These are phyloP conservation scores for Amphiprion ocellaris DNA, from an alignment of 2,113 vertebrate genomes.

Conservation along the genomic window DNA sequence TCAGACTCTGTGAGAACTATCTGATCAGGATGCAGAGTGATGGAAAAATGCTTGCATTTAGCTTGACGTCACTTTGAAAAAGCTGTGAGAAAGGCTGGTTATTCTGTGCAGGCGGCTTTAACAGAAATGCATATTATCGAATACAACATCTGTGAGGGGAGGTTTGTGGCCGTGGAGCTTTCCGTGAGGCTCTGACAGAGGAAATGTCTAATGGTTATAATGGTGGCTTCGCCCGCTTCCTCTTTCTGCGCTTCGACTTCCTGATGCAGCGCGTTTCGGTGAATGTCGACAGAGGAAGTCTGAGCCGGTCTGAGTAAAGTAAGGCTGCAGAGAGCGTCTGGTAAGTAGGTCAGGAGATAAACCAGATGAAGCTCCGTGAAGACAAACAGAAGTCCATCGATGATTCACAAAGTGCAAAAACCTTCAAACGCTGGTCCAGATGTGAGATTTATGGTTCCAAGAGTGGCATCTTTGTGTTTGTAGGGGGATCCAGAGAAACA, in stretches of 20 bases:
- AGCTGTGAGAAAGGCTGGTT: too few relatives aligned
- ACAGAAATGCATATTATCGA: not conserved
- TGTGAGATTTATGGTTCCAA: too few relatives aligned
- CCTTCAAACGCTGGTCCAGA: too few relatives aligned
- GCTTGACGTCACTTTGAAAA: too few relatives aligned
- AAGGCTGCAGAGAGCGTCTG: constrained; percentile 7
- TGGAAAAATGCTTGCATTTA: too few relatives aligned
- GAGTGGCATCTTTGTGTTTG: too few relatives aligned
- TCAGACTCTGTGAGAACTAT: too few relatives aligned
- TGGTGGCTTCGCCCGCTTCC: constrained; percentile 74
- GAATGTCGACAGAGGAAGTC: constrained; percentile 69
- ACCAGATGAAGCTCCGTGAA: not conserved
- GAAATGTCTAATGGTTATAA: constrained; percentile 69
- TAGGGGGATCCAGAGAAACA: too few relatives aligned
- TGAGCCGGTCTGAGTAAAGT: constrained; percentile 31
- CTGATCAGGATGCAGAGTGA: too few relatives aligned
- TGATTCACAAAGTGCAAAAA: too few relatives aligned
- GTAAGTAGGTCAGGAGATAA: constrained; percentile 64
- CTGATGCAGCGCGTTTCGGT: constrained; percentile 45
- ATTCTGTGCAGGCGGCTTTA: too few relatives aligned
- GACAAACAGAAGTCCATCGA: too few relatives aligned
- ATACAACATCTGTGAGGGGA: not conserved
- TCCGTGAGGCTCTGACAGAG: constrained; percentile 57
- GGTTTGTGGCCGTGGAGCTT: constrained; percentile 17
- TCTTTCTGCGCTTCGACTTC: constrained; percentile 72